Evolutionary conservation across 1,140 invertebrate genomes (phyloP).

Genomic region (Manduca sexta): DNA sequence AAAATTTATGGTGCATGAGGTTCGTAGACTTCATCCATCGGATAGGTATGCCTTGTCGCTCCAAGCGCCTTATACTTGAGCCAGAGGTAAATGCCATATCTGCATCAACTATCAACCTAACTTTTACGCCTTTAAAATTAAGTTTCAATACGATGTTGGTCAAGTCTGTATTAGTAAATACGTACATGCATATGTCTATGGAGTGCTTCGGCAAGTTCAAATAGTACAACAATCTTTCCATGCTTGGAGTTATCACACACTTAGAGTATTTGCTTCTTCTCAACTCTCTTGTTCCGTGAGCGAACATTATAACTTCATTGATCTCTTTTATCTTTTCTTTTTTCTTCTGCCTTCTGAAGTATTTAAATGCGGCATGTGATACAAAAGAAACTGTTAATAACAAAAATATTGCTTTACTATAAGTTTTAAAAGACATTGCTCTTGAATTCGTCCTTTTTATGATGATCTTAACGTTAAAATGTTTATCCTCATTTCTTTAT

Average conservation of each 20-base stretch:
- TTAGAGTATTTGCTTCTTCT: slow-evolving; percentile 53
- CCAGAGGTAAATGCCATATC: slow-evolving; percentile 59
- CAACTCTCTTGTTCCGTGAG: slow-evolving; percentile 20
- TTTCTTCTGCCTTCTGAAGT: slow-evolving; percentile 30
- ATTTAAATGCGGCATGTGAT: slow-evolving; percentile 37
- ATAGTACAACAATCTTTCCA: slow-evolving; percentile 46
- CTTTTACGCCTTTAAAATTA: slow-evolving; percentile 41
- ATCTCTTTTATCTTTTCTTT: slow-evolving; percentile 33
- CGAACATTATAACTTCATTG: slow-evolving; percentile 58
- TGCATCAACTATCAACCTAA: slow-evolving; percentile 55
- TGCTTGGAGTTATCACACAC: slow-evolving; percentile 36
- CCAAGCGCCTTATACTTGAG: slow-evolving; percentile 36
- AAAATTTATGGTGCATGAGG: slow-evolving; percentile 65
- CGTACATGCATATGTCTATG: slow-evolving; percentile 59
- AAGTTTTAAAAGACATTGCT: slow-evolving; percentile 11
- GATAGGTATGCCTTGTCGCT: slow-evolving; percentile 47
- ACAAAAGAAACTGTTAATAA: slow-evolving; percentile 35
- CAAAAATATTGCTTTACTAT: slow-evolving; percentile 24
- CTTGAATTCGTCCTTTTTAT: too few relatives aligned
- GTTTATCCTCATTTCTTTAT: too few relatives aligned
- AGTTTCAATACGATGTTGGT: slow-evolving; percentile 42
- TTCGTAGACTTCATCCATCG: slow-evolving; percentile 62
- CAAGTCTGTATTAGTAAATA: slow-evolving; percentile 52
- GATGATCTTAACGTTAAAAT: too few relatives aligned
- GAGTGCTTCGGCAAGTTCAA: slow-evolving; percentile 35